These are phyloP conservation scores for Lepidurus couesii DNA, from an alignment of 1,140 invertebrate genomes.

Conservation along the genomic window DNA sequence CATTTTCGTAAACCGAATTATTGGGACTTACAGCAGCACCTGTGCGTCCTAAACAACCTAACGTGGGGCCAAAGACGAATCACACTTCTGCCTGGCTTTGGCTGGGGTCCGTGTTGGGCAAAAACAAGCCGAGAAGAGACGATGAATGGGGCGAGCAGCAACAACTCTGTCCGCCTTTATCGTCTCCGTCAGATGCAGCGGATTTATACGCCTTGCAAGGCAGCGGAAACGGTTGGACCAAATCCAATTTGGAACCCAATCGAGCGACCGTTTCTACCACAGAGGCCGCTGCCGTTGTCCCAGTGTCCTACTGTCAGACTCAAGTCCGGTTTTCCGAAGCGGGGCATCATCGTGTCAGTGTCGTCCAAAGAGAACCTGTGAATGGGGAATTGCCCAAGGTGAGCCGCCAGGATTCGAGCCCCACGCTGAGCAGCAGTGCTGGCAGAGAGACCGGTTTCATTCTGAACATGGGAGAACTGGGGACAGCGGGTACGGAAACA, in stretches of 20 bases:
- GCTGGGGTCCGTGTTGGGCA: background rate
- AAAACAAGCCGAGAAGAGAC: background rate
- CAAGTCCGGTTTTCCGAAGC: background rate
- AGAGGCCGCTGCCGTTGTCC: background rate
- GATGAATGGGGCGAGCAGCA: conserved; percentile 24
- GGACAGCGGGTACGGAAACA: background rate
- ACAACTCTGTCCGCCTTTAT: conserved; percentile 19
- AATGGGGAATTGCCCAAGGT: background rate
- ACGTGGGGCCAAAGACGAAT: background rate
- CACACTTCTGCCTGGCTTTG: background rate
- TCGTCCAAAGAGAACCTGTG: background rate
- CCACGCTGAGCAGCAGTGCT: background rate
- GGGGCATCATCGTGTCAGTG: background rate
- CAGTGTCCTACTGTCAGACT: conserved; percentile 8
- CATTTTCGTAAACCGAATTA: background rate
- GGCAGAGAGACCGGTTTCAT: background rate
- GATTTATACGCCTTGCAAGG: conserved; percentile 21
- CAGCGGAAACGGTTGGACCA: conserved; percentile 8
- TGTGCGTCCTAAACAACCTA: background rate
- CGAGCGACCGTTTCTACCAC: background rate
- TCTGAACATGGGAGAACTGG: background rate
- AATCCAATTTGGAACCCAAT: conserved; percentile 5
- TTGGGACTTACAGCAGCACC: background rate
- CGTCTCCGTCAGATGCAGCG: conserved; percentile 20
- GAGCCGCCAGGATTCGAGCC: background rate